Evolutionary conservation across 2,888 invertebrate genomes (phyloP).

Genomic region (Pristionchus maxplancki): DNA sequence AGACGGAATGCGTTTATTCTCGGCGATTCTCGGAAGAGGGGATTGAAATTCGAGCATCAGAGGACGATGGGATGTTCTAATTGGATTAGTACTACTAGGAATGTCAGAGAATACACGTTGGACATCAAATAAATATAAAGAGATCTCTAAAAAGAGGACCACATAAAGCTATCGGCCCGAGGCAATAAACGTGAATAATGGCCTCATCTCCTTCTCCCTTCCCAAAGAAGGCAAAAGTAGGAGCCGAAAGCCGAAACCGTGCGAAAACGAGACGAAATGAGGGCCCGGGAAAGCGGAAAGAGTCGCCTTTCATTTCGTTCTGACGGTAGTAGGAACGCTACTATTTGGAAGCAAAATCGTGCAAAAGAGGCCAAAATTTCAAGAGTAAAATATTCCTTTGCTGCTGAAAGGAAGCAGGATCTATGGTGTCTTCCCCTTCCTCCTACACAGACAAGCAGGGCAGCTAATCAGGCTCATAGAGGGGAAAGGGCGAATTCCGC

Average conservation of each 20-base stretch:
- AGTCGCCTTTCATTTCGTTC: neutral
- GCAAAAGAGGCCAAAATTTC: neutral
- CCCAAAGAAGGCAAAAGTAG: neutral
- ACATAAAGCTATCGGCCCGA: no score
- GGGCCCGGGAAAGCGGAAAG: neutral
- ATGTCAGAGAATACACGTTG: neutral
- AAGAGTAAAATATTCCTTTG: neutral
- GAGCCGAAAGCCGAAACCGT: neutral
- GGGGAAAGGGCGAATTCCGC: neutral
- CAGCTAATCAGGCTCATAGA: slow-evolving; percentile 10
- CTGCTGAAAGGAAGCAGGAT: neutral
- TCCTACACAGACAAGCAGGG: neutral
- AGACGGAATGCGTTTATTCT: neutral
- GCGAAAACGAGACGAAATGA: slow-evolving; percentile 10
- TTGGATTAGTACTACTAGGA: neutral
- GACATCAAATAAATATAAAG: neutral
- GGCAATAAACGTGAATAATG: neutral
- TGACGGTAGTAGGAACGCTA: neutral
- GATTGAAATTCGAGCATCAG: neutral
- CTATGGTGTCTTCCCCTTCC: neutral
- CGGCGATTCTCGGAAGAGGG: neutral
- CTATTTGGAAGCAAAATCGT: neutral
- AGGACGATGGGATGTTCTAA: neutral
- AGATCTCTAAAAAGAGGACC: neutral
- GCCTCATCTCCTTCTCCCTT: neutral